phyloP scores from a whole-genome alignment of 2,797 vertebrate genomes.

The Crocodylus rhombifer region DNA sequence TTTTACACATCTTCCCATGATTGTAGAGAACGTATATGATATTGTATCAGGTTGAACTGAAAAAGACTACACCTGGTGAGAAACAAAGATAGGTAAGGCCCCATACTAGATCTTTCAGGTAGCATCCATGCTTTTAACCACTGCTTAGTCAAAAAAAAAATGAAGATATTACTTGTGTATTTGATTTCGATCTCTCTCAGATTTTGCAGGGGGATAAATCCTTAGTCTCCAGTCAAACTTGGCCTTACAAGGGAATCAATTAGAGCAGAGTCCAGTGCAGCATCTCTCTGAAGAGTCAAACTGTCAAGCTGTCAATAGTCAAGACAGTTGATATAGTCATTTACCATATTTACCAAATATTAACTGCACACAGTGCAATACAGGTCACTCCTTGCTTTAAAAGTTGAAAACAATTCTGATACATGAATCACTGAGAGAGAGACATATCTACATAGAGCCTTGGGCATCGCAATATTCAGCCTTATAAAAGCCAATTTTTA shows the following conservation, averaged over 20 bases:
- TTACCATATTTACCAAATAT: not conserved
- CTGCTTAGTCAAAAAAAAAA: not conserved
- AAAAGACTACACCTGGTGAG: conserved; percentile 27
- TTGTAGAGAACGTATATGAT: conserved; percentile 63
- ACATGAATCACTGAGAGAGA: not conserved
- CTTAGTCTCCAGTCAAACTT: not conserved
- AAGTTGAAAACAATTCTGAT: not conserved
- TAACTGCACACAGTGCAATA: not conserved
- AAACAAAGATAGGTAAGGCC: conserved; percentile 17
- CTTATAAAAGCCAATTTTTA: not conserved
- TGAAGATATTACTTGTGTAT: not conserved
- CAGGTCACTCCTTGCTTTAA: not conserved
- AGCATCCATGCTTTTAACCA: conserved; percentile 17
- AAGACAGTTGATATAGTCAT: not conserved
- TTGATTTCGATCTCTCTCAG: not conserved
- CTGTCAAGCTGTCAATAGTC: no score
- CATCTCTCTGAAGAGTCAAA: not conserved
- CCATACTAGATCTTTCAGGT: not conserved
- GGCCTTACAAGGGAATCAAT: not conserved
- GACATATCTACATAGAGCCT: not conserved
- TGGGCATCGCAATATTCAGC: not conserved
- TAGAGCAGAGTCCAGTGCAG: not conserved
- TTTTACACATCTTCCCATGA: conserved; percentile 75
- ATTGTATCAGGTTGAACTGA: conserved; percentile 29
- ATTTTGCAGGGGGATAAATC: not conserved